Base-by-base conservation (phyloP, 2,113 vertebrate genomes). In the Chamaea fasciata region DNA sequence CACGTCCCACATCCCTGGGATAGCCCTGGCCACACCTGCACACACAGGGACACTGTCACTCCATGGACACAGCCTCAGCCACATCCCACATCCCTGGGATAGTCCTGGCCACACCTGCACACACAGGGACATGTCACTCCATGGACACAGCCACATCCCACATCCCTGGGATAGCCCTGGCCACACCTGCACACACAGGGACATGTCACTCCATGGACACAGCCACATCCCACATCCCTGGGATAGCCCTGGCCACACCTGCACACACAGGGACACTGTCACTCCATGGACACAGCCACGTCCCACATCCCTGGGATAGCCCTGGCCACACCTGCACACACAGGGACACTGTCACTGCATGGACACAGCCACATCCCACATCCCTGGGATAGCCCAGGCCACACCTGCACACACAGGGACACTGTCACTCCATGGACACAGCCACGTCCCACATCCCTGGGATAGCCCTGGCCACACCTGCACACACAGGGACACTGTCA, bases 361-460 rank as follows among this genome's bases (percentile, higher is more conserved):
- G 42, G n/a, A n/a, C n/a, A n/a, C n/a, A n/a, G n/a, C n/a, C n/a
- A n/a, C n/a, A n/a, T n/a, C n/a, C n/a, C 49, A 50, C 4, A 30
- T 19, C 52, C 52, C 52, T 53, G 27, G 50, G 50, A 52, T 13
- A 9, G 12, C 26, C 15, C 50, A 28, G 50, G 15, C 26, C 26
- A n/a, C n/a, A n/a, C 50, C 99, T 99, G 95, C 33, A 46, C 63
- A 84, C 37, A 93, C 91, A 53, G 88, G 37, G 39, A 46, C 30
- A 52, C 0, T 6, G 20, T 23, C 55, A 76, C 4, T 50, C 8
- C 19, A 13, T 8, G 24, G 49, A 4, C 49, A 26, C 14, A 5
- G 49, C 97, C n/a, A 99, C 80, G 15, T 97, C 98, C 15, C 68
- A 96, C 90, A 99, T 98, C 95, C 97, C 97, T 77, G 31, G 31